phyloP scores from a whole-genome alignment of 2,888 invertebrate species.

The Hemithea aestivaria region DNA sequence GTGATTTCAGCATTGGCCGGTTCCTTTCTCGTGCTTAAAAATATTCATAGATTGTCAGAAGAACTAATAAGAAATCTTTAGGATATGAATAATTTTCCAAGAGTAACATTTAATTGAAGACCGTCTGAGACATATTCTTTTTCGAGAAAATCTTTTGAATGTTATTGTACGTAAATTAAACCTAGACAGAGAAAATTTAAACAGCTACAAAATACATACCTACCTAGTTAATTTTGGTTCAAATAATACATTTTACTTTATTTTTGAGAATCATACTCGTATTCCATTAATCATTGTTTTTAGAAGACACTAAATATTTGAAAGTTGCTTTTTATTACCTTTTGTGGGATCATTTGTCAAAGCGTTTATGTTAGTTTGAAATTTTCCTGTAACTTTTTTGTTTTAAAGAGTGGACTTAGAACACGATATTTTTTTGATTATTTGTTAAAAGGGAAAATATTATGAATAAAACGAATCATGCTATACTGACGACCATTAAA shows the following conservation, averaged over 20 bases:
- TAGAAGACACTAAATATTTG: slow-evolving; percentile 18
- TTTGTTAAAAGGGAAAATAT: neutral
- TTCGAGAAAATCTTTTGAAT: too few relatives aligned
- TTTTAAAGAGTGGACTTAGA: too few relatives aligned
- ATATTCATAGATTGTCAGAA: slow-evolving; percentile 2
- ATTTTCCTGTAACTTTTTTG: slow-evolving; percentile 8
- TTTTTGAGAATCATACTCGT: too few relatives aligned
- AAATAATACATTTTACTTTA: too few relatives aligned
- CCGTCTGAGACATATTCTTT: too few relatives aligned
- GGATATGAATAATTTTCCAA: too few relatives aligned
- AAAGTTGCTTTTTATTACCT: slow-evolving; percentile 20
- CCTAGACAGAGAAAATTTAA: neutral
- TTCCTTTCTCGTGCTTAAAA: slow-evolving; percentile 4
- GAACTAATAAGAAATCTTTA: too few relatives aligned
- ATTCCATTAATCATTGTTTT: slow-evolving; percentile 20
- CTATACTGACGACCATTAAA: too few relatives aligned
- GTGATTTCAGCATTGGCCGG: slow-evolving; percentile 3
- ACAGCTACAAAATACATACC: neutral
- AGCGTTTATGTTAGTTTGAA: slow-evolving; percentile 13
- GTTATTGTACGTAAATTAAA: too few relatives aligned
- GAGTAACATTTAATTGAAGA: too few relatives aligned
- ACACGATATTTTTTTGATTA: neutral
- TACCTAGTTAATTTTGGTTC: neutral
- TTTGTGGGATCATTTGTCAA: slow-evolving; percentile 19
- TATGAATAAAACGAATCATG: too few relatives aligned